Evolutionary conservation across 1,140 invertebrate species (phyloP), one percentile per base, ranked within the genome.

Genomic region (Brachionus rotundiformis): DNA sequence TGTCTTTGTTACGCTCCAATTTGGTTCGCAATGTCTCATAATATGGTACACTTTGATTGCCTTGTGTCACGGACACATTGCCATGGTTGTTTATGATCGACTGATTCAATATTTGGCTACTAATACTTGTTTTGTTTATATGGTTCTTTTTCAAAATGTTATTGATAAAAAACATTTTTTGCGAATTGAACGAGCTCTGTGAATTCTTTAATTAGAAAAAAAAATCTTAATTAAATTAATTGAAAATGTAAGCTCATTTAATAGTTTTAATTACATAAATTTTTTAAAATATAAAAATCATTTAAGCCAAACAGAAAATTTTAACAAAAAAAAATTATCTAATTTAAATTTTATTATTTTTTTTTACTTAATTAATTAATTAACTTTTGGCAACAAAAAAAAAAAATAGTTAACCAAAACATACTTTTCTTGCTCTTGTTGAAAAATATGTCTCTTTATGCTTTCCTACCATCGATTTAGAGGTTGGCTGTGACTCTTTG

Each of bases 391-490:
- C 13, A 29, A 29, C 7, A 75, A 41, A 41, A 68, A 81, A 61
- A 27, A 83, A 79, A 65, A 23, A 39, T 59, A 79, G 6, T 36
- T 19, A 44, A 39, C 19, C 29, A 82, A 84, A 77, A 82, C 87
- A 82, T 85, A 82, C 83, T 86, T 84, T 80, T 86, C 87, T 1
- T 86, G 84, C 76, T 85, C 86, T n/a, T 86, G 86, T 59, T 19
- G n/a, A 83, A 85, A 54, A 41, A 86, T 85, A 65, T 83, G 84
- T 68, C 84, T 85, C 16, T 73, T 82, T 8, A 84, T 44, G 23
- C 19, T 27, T 11, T 39, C n/a, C n/a, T n/a, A n/a, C n/a, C n/a
- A n/a, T 7, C 3, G 33, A 13, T 73, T 44, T 41, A 23, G 7
- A 25, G 39, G 23, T 41, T 6, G 16, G 19, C 1, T 73, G 63